Base-by-base conservation (phyloP, 2,888 invertebrate species). In the Folsomia candida region DNA sequence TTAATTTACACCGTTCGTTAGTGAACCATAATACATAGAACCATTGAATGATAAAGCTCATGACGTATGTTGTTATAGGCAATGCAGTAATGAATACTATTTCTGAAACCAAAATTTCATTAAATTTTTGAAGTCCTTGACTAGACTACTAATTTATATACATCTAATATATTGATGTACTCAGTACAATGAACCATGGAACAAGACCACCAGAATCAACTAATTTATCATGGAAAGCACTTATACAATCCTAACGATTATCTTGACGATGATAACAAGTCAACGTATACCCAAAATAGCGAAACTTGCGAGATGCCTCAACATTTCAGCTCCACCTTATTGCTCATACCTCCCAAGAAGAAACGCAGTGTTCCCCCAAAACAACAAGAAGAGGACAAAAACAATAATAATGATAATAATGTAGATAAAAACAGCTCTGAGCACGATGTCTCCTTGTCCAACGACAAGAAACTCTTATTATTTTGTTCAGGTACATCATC, bases 201-300 rank as follows among this genome's bases (percentile, higher is more conserved):
- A 37, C 37, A 4, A n/a, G n/a, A n/a, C 14, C 37, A 14, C 37
- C 37, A 37, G 37, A 37, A 37, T 37, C 4, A 4, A 4, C 37
- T 14, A 4, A 14, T 37, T 37, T 37, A 37, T 37, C 37, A 37
- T 4, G 37, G 37, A 14, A 37, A 9, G 14, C 4, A 4, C 26
- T 24, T 59, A 25, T 59, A 59, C 25, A 59, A 59, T 25, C 59
- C 59, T 22, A 59, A 59, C 14, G 59, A 59, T 14, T 59, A 59
- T 25, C 14, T 59, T 3, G 22, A 11, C 25, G 14, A 25, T 24
- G 4, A 9, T 25, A 25, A 59, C 25, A 4, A 20, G 57, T n/a
- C n/a, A n/a, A n/a, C n/a, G n/a, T n/a, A n/a, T n/a, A n/a, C n/a
- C n/a, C n/a, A n/a, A n/a, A n/a, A n/a, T n/a, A n/a, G n/a, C n/a